These are phyloP conservation scores for Proterorhinus semilunaris DNA, from an alignment of 2,113 vertebrate genomes.

Conservation along the genomic window DNA sequence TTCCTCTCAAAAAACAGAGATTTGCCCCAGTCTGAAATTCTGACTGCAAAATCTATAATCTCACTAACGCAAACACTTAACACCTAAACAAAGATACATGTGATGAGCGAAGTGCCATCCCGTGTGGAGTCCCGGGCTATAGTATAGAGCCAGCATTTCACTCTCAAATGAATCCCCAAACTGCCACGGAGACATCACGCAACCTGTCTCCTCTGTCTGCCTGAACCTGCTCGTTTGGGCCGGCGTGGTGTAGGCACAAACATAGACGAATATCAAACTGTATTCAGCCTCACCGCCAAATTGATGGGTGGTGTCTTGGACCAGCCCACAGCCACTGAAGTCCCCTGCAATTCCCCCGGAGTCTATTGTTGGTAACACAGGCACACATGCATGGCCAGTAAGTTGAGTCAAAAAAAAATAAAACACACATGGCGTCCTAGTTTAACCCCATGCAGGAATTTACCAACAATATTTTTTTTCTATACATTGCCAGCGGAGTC, in stretches of 20 bases:
- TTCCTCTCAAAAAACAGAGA: no score
- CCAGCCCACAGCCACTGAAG: conserved; percentile 75
- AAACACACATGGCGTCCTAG: conserved; percentile 65
- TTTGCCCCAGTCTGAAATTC: no score
- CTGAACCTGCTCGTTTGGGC: conserved; percentile 72
- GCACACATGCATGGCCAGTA: conserved; percentile 39
- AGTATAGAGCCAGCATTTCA: conserved; percentile 47
- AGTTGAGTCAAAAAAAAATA: conserved; percentile 25
- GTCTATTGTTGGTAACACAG: conserved; percentile 76
- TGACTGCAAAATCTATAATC: no score
- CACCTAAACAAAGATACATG: neutral
- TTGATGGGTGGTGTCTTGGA: conserved; percentile 79
- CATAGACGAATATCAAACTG: conserved; percentile 79
- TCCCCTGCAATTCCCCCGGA: conserved; percentile 76
- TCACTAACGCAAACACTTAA: neutral
- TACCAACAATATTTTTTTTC: conserved; percentile 34
- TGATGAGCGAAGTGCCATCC: neutral
- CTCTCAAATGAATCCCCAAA: conserved; percentile 58
- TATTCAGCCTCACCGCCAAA: conserved; percentile 77
- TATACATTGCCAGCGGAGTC: conserved; percentile 9
- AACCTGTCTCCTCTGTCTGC: conserved; percentile 67
- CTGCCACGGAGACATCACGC: conserved; percentile 69
- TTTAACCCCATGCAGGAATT: conserved; percentile 72
- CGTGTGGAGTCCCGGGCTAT: conserved; percentile 2
- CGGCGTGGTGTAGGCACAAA: conserved; percentile 69